These are phyloP conservation scores for Struthidea cinerea DNA, from an alignment of 2,113 vertebrate species.

Conservation along the genomic window DNA sequence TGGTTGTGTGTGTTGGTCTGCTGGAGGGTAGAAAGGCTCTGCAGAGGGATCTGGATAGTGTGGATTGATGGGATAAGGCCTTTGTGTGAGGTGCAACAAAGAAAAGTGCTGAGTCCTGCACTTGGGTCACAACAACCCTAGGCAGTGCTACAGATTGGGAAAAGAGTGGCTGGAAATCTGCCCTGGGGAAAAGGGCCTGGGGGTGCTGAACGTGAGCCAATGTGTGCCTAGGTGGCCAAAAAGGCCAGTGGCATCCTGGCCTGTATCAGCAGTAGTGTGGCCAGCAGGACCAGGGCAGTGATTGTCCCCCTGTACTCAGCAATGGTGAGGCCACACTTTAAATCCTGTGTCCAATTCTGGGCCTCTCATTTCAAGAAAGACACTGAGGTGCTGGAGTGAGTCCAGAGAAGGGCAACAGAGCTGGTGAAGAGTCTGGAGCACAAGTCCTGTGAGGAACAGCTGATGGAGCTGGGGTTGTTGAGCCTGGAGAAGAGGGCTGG, in stretches of 20 bases:
- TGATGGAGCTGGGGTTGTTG: neutral
- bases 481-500: neutral
- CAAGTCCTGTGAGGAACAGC: neutral
- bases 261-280: rapidly evolving
- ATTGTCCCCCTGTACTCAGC: rapidly evolving
- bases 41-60: neutral
- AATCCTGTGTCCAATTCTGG: too few species aligned
- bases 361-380: neutral
- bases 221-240: neutral
- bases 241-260: too few species aligned
- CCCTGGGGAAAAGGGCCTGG: neutral
- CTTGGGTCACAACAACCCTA: neutral
- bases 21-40: neutral
- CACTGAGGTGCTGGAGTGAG: rapidly evolving
- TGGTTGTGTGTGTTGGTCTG: neutral
- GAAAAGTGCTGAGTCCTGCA: rapidly evolving
- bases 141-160: neutral
- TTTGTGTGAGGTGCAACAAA: neutral
- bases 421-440: neutral
- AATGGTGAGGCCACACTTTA: neutral
- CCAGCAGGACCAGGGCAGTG: neutral
- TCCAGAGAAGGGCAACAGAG: neutral
- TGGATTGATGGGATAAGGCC: neutral
- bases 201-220: neutral
- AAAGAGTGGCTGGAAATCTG: neutral